phyloP scores from a whole-genome alignment of 2,113 vertebrate species.

The Hemiprocne comata region DNA sequence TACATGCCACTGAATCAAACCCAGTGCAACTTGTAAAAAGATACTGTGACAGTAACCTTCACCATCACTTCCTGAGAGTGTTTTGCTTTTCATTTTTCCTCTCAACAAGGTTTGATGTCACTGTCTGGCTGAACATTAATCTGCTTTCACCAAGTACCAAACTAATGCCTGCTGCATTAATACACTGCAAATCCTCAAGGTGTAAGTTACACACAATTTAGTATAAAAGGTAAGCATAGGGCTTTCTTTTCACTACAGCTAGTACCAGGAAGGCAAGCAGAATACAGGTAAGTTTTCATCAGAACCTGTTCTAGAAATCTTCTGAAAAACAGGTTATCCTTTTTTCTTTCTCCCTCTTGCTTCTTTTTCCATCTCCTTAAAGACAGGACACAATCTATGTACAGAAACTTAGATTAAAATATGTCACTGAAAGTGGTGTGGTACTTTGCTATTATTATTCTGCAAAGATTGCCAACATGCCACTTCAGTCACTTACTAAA shows the following conservation, averaged over 20 bases:
- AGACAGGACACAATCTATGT: neutral
- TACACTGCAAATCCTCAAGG: slow-evolving; percentile 73
- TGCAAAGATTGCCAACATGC: neutral
- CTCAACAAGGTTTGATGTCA: slow-evolving; percentile 65
- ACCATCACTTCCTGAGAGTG: neutral
- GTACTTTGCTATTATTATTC: neutral
- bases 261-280: neutral
- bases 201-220: slow-evolving; percentile 63
- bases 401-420: neutral
- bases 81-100: slow-evolving; percentile 32
- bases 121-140: slow-evolving; percentile 75
- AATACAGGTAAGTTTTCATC: slow-evolving; percentile 64
- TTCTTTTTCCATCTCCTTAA: neutral
- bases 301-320: neutral
- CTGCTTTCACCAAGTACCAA: slow-evolving; percentile 61
- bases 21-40: neutral
- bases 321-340: neutral
- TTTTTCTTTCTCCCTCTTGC: neutral
- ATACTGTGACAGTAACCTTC: slow-evolving; percentile 36
- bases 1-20: slow-evolving; percentile 3
- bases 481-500: neutral
- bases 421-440: neutral
- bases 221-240: slow-evolving; percentile 76
- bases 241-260: slow-evolving; percentile 31
- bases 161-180: slow-evolving; percentile 59